Base-by-base conservation (phyloP, 2,113 vertebrate species). In the Pitta sordida region DNA sequence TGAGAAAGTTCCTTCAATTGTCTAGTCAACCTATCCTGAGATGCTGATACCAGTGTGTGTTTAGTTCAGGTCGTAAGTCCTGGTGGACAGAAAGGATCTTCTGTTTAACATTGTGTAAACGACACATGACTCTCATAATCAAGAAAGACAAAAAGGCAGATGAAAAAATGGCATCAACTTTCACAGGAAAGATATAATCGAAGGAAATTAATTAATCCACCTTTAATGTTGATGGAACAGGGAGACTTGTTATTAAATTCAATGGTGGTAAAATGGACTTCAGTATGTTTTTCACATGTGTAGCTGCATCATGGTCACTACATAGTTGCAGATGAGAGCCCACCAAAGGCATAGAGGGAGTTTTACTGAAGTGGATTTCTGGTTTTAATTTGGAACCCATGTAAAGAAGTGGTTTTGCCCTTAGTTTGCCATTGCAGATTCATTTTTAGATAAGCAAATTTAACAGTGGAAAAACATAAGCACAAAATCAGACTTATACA, bases 71-170 rank as follows among this genome's bases (percentile, higher is more conserved):
- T 68, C 12, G 8, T 11, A 27, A 36, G 19, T 53, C 36, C 65
- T 49, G 44, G n/a, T 70, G 44, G 83, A 65, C 36, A 65, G 20
- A 73, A 87, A 85, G 8, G 26, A 32, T 51, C 37, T 86, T 86
- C 56, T 81, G 3, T 53, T 81, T 49, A 83, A 5, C 0, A 0
- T 24, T 75, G 4, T 36, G 46, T 48, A 29, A 56, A 29, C 22
- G 58, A 7, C 36, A 24, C 15, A 29, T 1, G 8, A 62, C 37
- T 48, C 19, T 64, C 29, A 29, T 6, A 60, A 22, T 34, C 22
- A 56, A 51, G 16, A 3, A 4, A 11, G 8, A n/a, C 26, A 71
- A 46, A 14, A 0, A 21, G 4, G 15, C 19, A 37, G 39, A 8
- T 29, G 15, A 64, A 11, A 56, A 63, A 11, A 3, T 7, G 46